Evolutionary conservation across 2,888 invertebrate genomes (phyloP).

Genomic region (Bursaphelenchus okinawaensis): DNA sequence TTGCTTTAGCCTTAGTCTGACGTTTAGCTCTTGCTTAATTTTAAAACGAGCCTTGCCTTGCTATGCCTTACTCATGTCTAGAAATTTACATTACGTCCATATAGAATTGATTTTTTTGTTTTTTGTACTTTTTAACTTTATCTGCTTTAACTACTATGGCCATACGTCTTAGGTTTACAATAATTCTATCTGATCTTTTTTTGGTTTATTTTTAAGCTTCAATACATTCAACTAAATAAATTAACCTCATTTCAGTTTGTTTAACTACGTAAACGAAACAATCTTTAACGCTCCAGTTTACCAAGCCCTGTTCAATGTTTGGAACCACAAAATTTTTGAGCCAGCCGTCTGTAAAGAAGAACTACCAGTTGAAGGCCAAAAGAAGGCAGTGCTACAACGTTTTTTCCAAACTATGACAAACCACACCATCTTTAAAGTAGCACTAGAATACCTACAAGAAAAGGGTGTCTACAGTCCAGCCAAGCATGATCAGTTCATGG

Average conservation of each 20-base stretch:
- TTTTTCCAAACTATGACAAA: slow-evolving; percentile 41
- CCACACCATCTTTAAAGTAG: slow-evolving; percentile 44
- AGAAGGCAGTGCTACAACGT: slow-evolving; percentile 34
- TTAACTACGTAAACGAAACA: slow-evolving; percentile 43
- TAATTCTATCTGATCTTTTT: neutral
- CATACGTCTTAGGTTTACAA: too few relatives aligned
- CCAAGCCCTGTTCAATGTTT: slow-evolving; percentile 39
- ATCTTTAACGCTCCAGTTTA: slow-evolving; percentile 49
- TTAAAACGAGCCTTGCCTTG: too few relatives aligned
- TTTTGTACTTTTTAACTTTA: too few relatives aligned
- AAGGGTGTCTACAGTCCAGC: slow-evolving; percentile 29
- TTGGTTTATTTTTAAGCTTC: too few relatives aligned
- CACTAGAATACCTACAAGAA: slow-evolving; percentile 38
- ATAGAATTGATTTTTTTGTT: too few relatives aligned
- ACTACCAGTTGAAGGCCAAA: slow-evolving; percentile 38
- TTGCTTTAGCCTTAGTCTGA: too few relatives aligned
- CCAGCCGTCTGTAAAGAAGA: slow-evolving; percentile 48
- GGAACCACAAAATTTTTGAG: slow-evolving; percentile 41
- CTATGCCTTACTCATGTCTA: too few relatives aligned
- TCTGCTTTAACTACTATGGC: too few relatives aligned
- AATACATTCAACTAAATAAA: too few relatives aligned
- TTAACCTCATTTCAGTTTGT: slow-evolving; percentile 37
- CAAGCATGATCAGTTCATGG: slow-evolving; percentile 35
- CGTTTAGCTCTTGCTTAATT: too few relatives aligned
- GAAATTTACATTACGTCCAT: too few relatives aligned